A percentile compares a stretch with the other conserved stretches of the same genome.
These are phyloP conservation scores for Zoanthus gigantus DNA, from an alignment of 92 coral and sea anemone genomes.

Conservation along the genomic window DNA sequence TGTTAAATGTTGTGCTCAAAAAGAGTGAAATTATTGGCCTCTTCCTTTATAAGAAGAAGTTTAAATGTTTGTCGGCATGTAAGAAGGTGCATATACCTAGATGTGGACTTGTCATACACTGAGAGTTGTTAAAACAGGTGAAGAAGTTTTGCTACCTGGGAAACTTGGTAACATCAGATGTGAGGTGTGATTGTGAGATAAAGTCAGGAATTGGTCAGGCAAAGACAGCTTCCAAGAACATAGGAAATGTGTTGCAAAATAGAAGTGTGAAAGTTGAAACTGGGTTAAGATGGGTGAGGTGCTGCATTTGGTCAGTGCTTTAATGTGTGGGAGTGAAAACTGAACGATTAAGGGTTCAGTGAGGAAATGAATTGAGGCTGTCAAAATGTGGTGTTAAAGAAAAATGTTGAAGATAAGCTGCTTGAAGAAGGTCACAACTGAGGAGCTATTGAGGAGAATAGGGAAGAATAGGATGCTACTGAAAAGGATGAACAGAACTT, in stretches of 20 bases:
- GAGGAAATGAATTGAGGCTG: not conserved
- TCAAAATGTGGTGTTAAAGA: conserved; percentile 3
- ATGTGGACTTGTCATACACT: not conserved
- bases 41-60: not conserved
- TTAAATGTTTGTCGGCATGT: not conserved
- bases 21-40: not conserved
- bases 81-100: not conserved
- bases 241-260: not conserved
- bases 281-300: not conserved
- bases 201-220: not conserved
- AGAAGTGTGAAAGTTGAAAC: not conserved
- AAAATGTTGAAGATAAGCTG: not conserved
- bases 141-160: not conserved
- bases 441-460: not conserved
- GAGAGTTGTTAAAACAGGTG: not conserved
- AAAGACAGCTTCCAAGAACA: not conserved
- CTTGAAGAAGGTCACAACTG: no score
- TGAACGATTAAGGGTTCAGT: not conserved
- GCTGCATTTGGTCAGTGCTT: not conserved
- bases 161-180: not conserved
- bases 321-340: not conserved
- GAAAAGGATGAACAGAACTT: not conserved
- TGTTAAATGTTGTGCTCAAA: not conserved
- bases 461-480: not conserved
- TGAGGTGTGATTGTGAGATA: conserved; percentile 11